A percentile compares a stretch with the other conserved stretches of the same genome.
These are phyloP conservation scores for Drosophila rellima DNA, from an alignment of 2,888 invertebrate genomes.

Conservation along the genomic window DNA sequence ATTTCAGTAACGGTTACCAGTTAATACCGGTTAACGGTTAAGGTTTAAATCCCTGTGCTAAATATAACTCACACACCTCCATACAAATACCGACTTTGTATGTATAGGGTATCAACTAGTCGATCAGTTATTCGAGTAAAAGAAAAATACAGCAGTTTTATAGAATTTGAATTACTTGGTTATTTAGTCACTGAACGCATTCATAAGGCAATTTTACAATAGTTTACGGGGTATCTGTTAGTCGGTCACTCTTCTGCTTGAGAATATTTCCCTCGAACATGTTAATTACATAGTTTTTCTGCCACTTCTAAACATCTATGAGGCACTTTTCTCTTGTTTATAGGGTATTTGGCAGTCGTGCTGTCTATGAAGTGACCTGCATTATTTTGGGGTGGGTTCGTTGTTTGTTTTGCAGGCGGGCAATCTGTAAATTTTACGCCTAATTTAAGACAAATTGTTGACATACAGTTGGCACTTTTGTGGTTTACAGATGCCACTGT, in stretches of 20 bases:
- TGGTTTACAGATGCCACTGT: constrained; percentile 13
- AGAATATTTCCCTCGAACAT: not conserved
- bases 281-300: not conserved
- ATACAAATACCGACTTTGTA: not conserved
- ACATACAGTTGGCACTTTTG: constrained; percentile 66
- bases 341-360: constrained; percentile 6
- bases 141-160: not conserved
- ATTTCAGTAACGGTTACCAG: too few species aligned
- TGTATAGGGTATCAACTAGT: not conserved
- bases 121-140: not conserved
- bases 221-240: not conserved
- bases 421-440: constrained; percentile 83
- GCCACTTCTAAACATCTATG: not conserved
- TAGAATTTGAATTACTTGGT: not conserved
- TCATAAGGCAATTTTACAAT: not conserved
- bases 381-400: constrained; percentile 44
- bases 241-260: not conserved
- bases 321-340: not conserved
- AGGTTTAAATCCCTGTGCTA: too few species aligned
- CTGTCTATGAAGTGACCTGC: not conserved
- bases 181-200: not conserved
- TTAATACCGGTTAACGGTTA: too few species aligned
- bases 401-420: constrained; percentile 55
- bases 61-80: too few species aligned
- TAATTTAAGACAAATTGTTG: constrained; percentile 84